Evolutionary conservation across 2,888 invertebrate genomes (phyloP), one percentile per base, ranked within the genome.

Genomic region (Tortrix viridana): DNA sequence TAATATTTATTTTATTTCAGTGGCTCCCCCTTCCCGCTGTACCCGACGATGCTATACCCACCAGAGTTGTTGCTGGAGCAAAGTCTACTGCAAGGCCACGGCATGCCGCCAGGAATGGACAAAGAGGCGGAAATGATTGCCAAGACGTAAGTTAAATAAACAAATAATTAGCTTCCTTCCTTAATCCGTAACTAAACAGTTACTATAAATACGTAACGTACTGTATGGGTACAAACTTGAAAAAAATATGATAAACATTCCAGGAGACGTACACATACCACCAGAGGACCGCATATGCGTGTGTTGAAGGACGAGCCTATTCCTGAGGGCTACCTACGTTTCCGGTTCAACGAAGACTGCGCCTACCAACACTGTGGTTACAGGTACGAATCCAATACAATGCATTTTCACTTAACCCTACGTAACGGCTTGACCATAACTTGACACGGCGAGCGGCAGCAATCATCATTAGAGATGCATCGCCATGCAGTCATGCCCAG

Each of bases 321-420:
- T 12, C 98, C 98, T 5, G 96, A 96, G 60, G 98, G 98, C 0
- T 98, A 98, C 80, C 92, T 97, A 1, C 93, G 98, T 69, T 98
- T 97, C 86, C 93, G 97, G 73, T 98, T 97, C 86, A 98, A 97
- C 76, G 97, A 97, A 81, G 98, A 98, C 86, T 98, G 98, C 75
- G 95, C 96, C 65, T 98, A 98, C 76, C 94, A 95, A 65, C 96
- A 96, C 72, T 98, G 98, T 81, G 97, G 97, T 58, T 98, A 98
- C 82, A 88, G 92, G 92, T 92, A 41, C 16, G 16, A 32, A 32
- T 32, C 12, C 12, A 32, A 3, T 32, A 32, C 3, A 0, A 12
- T 32, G 12, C 26, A 26, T 26, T 32, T 3, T 32, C 12, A 32
- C 0, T 3, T 32, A 32, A 2, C 3, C 32, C n/a, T n/a, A n/a